Conservation (phyloP, 1,140 invertebrate genomes). For the Meloidogyne floridensis region DNA sequence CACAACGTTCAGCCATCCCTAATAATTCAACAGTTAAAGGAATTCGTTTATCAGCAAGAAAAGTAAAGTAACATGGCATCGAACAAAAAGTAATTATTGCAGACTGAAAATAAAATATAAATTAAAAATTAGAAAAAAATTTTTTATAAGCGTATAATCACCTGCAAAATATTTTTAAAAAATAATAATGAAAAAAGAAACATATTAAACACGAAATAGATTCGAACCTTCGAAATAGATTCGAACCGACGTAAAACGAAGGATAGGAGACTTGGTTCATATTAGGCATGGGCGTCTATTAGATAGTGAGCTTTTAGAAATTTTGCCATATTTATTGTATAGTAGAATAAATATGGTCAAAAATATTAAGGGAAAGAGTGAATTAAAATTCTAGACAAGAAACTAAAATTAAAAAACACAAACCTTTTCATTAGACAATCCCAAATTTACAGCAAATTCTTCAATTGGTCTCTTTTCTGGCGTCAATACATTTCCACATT, state of each 20-base stretch:
- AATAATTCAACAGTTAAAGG: constrained; percentile 67
- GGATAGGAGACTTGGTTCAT: no score
- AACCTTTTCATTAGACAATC: constrained; percentile 44
- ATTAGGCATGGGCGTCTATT: no score
- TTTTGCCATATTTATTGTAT: no score
- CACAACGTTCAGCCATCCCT: constrained; percentile 59
- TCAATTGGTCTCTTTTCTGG: constrained; percentile 36
- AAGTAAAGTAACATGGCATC: constrained; percentile 59
- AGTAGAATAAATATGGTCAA: no score
- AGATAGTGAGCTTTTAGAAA: no score
- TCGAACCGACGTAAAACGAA: no score
- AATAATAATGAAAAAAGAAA: no score
- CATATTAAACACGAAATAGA: no score
- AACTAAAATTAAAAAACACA: not conserved
- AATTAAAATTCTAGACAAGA: not conserved
- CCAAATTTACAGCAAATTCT: constrained; percentile 42
- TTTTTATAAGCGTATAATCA: no score
- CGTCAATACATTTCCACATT: constrained; percentile 39
- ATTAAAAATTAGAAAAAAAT: constrained; percentile 22
- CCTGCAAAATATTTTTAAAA: no score
- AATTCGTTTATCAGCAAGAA: constrained; percentile 62
- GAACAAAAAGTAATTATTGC: constrained; percentile 60
- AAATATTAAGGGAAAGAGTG: no score
- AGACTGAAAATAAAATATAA: constrained; percentile 53
- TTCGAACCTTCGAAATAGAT: no score